Base-by-base conservation (phyloP, 2,888 invertebrate genomes). In the Metellina segmentata region DNA sequence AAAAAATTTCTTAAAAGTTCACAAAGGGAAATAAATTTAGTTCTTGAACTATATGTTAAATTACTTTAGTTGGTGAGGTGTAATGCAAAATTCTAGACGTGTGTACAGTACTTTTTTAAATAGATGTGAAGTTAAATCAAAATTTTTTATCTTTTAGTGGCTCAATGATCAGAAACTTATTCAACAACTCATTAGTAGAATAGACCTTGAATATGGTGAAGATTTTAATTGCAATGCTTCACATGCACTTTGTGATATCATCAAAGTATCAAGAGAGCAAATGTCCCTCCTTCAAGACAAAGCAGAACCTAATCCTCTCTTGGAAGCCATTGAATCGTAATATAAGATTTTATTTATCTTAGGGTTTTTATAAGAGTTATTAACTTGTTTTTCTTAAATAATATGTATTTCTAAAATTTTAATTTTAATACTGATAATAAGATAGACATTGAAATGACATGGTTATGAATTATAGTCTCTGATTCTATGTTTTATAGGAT, bases 181-280 rank as follows among this genome's bases (percentile, higher is more conserved):
- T 93, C 97, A 98, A 95, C 97, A 97, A 95, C 96, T 99, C 95
- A 96, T 97, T 93, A 96, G 95, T 93, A 95, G 96, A 94, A 95
- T 97, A 94, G 96, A 97, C 94, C 96, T 96, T 93, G 96, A 96
- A 93, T 95, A 96, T 94, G 96, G 97, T 94, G 96, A 96, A 94
- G 97, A 97, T 94, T 97, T 97, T 94, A 97, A 98, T 94, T 96
- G 96, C 94, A 98, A 98, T 96, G 97, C 97, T 94, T 97, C 98
- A 94, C 97, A 98, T 95, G 96, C 98, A 95, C 96, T 98, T 94
- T 97, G 97, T 95, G 98, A 98, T 96, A 97, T 98, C 94, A 89
- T 94, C 75, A 93, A 93, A 92, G 83, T 85, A 9, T 92, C 85
- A 61, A 81, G 94, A 77, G 93, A 94, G 79, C 90, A 94, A 94